Conservation (phyloP, 2,888 invertebrate genomes). For the Marronus borbonicus region DNA sequence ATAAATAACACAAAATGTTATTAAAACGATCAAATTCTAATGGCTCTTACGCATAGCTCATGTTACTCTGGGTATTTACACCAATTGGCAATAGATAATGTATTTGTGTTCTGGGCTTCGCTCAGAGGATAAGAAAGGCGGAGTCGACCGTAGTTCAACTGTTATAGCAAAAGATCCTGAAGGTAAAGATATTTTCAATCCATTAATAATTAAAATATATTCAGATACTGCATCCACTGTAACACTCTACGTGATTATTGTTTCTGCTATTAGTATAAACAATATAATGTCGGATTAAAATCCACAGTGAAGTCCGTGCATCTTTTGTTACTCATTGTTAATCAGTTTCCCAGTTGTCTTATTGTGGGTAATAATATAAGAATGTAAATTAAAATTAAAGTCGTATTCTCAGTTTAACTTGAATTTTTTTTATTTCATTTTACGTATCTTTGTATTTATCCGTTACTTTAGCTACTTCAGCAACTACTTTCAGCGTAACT, state of each 20-base stretch:
- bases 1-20: slow-evolving; percentile 13
- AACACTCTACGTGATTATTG: slow-evolving; percentile 15
- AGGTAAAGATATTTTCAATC: slow-evolving; percentile 74
- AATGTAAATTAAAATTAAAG: too few species aligned
- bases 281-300: slow-evolving; percentile 30
- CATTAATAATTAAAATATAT: slow-evolving; percentile 43
- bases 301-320: too few species aligned
- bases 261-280: background rate
- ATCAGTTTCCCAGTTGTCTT: too few species aligned
- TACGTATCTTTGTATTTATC: too few species aligned
- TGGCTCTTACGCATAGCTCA: slow-evolving; percentile 48
- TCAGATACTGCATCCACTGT: slow-evolving; percentile 43
- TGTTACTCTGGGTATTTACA: slow-evolving; percentile 52
- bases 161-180: slow-evolving; percentile 95
- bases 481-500: too few species aligned
- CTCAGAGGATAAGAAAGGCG: slow-evolving; percentile 92
- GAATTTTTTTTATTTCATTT: too few species aligned
- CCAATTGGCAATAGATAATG: slow-evolving; percentile 65
- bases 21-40: slow-evolving; percentile 34
- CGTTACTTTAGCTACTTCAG: too few species aligned
- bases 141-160: slow-evolving; percentile 94
- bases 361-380: too few species aligned
- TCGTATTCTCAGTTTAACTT: too few species aligned
- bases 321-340: too few species aligned
- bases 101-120: slow-evolving; percentile 74